Percentiles rank a stretch among this genome's conserved stretches.
Evolutionary conservation across 2,113 vertebrate genomes (phyloP).

Genomic region (Zosterops pallidus): DNA sequence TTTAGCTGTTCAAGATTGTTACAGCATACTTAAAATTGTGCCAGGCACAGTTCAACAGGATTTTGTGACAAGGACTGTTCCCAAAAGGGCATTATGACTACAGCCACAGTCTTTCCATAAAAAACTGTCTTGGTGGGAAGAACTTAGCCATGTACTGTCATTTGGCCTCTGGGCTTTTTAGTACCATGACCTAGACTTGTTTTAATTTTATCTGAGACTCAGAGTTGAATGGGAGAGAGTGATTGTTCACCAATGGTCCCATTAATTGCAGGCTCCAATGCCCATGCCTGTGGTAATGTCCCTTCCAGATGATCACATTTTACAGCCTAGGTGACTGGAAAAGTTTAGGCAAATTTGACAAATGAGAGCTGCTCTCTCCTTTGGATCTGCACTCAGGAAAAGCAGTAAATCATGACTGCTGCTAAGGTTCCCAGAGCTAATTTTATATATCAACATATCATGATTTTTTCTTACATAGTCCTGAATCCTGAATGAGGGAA

Average conservation of each 20-base stretch:
- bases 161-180: background rate
- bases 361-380: background rate
- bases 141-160: background rate
- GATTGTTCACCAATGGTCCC: background rate
- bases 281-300: background rate
- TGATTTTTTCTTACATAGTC: background rate
- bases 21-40: background rate
- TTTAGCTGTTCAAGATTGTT: background rate
- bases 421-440: background rate
- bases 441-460: background rate
- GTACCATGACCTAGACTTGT: background rate
- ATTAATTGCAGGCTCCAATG: background rate
- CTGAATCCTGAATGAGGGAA: background rate
- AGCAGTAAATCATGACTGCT: background rate
- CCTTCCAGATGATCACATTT: background rate
- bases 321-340: background rate
- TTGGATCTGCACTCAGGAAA: background rate
- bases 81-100: background rate
- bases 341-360: background rate
- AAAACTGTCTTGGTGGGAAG: background rate
- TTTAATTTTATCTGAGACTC: background rate
- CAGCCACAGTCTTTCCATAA: background rate
- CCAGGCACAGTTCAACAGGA: background rate
- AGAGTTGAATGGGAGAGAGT: background rate
- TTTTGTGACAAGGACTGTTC: background rate